Evolutionary conservation across 2,113 vertebrate genomes (phyloP).

Genomic region (Columbina picui): DNA sequence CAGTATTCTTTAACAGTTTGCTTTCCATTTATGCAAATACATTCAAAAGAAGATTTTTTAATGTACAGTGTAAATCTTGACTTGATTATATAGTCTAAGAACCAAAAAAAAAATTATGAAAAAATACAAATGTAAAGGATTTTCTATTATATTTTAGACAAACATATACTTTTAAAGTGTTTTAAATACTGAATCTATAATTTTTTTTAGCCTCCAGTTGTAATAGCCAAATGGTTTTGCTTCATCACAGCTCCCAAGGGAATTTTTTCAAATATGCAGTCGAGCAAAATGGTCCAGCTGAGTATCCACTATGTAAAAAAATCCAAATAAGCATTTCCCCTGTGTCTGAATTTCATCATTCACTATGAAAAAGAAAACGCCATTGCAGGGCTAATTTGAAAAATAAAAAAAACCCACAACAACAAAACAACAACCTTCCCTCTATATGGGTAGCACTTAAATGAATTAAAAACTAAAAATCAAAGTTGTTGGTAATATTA

Average conservation of each 20-base stretch:
- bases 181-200: conserved; percentile 76
- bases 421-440: not conserved
- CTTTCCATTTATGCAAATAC: conserved; percentile 68
- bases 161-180: conserved; percentile 76
- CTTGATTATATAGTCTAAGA: conserved; percentile 69
- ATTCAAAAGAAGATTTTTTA: conserved; percentile 63
- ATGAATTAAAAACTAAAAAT: conserved; percentile 51
- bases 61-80: conserved; percentile 68
- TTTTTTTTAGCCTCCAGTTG: conserved; percentile 61
- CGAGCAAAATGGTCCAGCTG: conserved; percentile 43
- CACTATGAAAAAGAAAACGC: conserved; percentile 23
- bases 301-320: conserved; percentile 50
- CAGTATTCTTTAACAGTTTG: conserved; percentile 54
- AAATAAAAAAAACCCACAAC: conserved; percentile 7
- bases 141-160: conserved; percentile 82
- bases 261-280: conserved; percentile 59
- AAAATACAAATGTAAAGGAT: conserved; percentile 69
- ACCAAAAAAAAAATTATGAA: conserved; percentile 67
- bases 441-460: conserved; percentile 71
- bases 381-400: conserved; percentile 42
- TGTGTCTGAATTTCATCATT: conserved; percentile 34
- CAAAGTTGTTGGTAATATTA: conserved; percentile 60
- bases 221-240: conserved; percentile 58
- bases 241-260: conserved; percentile 53
- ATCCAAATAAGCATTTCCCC: conserved; percentile 4